Evolutionary conservation across 2,113 vertebrate genomes (phyloP), one percentile per base, ranked within the genome.

Genomic region (Neodontobutis hainanensis): DNA sequence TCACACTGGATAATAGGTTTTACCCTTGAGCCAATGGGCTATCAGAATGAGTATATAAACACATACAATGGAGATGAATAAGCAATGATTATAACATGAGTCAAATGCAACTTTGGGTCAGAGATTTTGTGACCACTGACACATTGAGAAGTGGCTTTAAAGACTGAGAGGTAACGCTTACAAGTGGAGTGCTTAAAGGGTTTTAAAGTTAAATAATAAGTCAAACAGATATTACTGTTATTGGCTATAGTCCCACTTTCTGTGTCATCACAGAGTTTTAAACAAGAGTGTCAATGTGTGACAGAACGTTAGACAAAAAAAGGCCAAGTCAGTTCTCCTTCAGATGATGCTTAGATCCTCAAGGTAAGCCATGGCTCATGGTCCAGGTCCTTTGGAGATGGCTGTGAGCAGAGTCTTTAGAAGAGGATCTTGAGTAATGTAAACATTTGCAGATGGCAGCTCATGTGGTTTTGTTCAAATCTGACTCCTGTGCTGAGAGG

Each of bases 401-500:
- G 84, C 85, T 81, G 38, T 46, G 55, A 88, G 88, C 82, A 3
- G 52, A 66, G 75, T 82, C 81, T 73, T 90, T 72, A 88, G 87
- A 91, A 89, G 83, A 83, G 77, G 80, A 87, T 77, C 83, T 79
- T 51, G 65, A 76, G 69, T 65, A 76, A 86, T 78, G 85, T 87
- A 87, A 90, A 89, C 84, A 81, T 73, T 72, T 85, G 74, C 88
- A 87, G 87, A 83, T 91, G 88, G 63, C 69, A 70, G 75, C 84
- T 92, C 88, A 87, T 86, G 84, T 91, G 90, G 88, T 91, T 93
- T 82, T 69, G 68, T 80, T 90, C 79, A 85, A 61, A 42, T 66
- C 35, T 57, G 55, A 55, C 68, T 71, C 40, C 68, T 59, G 68
- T 55, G 40, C 84, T 68, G 79, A 73, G 75, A 77, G 70, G 75